Evolutionary conservation across 2,113 vertebrate genomes (phyloP).

Genomic region (pig (Sus scrofa)): DNA sequence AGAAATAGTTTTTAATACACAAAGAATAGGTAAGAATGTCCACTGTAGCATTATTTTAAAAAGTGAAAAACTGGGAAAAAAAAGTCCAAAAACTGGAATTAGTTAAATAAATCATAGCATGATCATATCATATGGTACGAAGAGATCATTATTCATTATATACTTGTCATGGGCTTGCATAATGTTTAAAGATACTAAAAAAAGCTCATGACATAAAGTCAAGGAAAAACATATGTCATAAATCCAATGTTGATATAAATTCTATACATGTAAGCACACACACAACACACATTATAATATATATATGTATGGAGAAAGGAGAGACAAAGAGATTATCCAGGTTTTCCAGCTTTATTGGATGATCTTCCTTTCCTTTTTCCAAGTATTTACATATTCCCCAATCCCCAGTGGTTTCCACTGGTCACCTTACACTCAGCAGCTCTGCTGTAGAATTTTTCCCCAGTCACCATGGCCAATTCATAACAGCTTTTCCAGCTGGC

Average conservation of each 20-base stretch:
- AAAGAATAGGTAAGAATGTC: constrained; percentile 1
- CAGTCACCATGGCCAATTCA: not conserved
- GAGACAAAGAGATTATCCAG: not conserved
- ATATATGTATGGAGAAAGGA: not conserved
- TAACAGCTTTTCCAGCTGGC: constrained; percentile 54
- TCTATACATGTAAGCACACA: not conserved
- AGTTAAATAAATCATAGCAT: not conserved
- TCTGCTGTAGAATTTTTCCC: not conserved
- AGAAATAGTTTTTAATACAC: constrained; percentile 18
- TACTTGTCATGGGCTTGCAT: not conserved
- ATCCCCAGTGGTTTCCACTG: not conserved
- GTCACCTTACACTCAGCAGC: not conserved
- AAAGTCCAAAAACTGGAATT: not conserved
- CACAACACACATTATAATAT: not conserved
- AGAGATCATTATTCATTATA: constrained; percentile 22
- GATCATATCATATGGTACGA: not conserved
- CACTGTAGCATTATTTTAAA: not conserved
- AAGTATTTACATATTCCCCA: not conserved
- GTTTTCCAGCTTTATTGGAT: not conserved
- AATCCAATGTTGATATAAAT: not conserved
- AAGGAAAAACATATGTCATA: constrained; percentile 13
- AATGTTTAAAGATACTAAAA: constrained; percentile 20
- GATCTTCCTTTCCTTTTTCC: not conserved
- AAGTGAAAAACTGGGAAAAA: not conserved
- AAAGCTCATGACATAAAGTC: not conserved